phyloP scores from a whole-genome alignment of 2,888 invertebrate genomes.

The Urechis unicinctus region DNA sequence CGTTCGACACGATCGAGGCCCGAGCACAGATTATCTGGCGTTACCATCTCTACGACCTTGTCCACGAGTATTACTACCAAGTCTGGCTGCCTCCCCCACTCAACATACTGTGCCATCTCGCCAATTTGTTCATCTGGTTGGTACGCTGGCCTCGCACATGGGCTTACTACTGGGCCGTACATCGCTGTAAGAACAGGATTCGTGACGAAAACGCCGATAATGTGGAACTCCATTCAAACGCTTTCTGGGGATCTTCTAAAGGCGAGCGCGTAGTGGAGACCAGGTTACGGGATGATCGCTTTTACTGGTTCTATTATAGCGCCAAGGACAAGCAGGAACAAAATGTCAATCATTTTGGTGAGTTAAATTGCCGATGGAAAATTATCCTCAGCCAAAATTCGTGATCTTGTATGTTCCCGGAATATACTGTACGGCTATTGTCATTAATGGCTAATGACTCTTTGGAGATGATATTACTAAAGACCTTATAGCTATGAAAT shows the following conservation, averaged over 20 bases:
- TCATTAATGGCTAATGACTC: no score
- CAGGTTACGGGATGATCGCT: neutral
- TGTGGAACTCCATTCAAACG: neutral
- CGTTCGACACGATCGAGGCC: conserved; percentile 9
- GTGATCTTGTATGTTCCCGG: no score
- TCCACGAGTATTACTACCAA: conserved; percentile 14
- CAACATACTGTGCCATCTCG: conserved; percentile 10
- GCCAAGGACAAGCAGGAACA: neutral
- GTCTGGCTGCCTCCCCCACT: conserved; percentile 17
- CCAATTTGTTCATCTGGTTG: neutral
- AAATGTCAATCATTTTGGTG: neutral
- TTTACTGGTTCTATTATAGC: neutral
- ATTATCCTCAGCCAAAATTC: no score
- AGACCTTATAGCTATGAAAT: no score
- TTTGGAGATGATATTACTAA: no score
- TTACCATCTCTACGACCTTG: conserved; percentile 15
- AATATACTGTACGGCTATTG: no score
- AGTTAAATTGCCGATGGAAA: no score
- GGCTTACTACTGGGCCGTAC: neutral
- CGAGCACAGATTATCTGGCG: conserved; percentile 12
- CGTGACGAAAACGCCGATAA: neutral
- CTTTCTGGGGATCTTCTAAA: no score
- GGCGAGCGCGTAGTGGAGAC: neutral
- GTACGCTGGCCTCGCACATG: neutral
- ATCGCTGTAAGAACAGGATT: neutral